These are phyloP conservation scores for Lampris incognitus DNA, from an alignment of 2,113 vertebrate genomes.

Conservation along the genomic window DNA sequence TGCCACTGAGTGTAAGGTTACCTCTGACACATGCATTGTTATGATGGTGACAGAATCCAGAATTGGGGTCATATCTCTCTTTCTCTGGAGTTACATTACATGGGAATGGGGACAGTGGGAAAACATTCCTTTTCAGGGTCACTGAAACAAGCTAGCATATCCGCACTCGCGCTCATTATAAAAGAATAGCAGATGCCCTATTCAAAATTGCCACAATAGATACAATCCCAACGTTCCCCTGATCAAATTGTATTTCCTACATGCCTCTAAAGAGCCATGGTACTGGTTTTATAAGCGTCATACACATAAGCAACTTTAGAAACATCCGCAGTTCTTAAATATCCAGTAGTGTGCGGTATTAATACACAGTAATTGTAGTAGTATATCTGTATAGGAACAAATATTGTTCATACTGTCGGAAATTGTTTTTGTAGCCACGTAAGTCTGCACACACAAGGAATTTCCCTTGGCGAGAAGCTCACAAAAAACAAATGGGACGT, in stretches of 20 bases:
- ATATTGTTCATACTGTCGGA: neutral
- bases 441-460: neutral
- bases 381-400: neutral
- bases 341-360: neutral
- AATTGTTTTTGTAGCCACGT: no score
- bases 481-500: neutral
- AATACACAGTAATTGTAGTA: neutral
- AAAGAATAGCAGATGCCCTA: neutral
- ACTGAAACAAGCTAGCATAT: neutral
- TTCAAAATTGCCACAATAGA: neutral
- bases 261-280: neutral
- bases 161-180: slow-evolving; percentile 1
- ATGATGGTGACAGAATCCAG: slow-evolving; percentile 3
- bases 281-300: neutral
- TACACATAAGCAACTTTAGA: neutral
- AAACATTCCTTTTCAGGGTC: slow-evolving; percentile 18
- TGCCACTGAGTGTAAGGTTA: slow-evolving; percentile 4
- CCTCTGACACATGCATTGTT: slow-evolving; percentile 7
- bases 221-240: neutral
- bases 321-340: neutral
- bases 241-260: neutral
- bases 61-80: neutral
- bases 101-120: slow-evolving; percentile 53
- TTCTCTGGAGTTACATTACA: slow-evolving; percentile 40
- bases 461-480: no score